These are phyloP conservation scores for Chrysolina oricalcia DNA, from an alignment of 2,888 invertebrate species.

Conservation along the genomic window DNA sequence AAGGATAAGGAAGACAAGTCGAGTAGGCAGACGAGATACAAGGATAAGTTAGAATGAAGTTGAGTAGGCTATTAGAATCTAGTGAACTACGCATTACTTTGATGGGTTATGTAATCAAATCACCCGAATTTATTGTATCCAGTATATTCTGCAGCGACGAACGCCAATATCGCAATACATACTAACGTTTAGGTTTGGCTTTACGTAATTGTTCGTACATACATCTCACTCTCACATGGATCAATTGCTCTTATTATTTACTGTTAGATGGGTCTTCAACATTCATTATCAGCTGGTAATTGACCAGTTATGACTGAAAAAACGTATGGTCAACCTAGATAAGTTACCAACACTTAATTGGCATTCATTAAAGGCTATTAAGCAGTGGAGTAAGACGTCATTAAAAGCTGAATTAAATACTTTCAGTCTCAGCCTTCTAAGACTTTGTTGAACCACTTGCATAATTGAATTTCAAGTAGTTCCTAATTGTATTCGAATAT, in stretches of 20 bases:
- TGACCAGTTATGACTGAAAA: not conserved
- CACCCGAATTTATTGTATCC: no score
- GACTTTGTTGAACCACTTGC: constrained; percentile 17
- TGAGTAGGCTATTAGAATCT: no score
- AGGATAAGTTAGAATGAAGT: no score
- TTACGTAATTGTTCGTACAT: not conserved
- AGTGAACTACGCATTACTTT: no score
- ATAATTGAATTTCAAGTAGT: not conserved
- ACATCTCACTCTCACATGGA: not conserved
- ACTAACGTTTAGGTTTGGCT: no score
- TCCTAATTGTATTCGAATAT: not conserved
- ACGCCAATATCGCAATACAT: no score
- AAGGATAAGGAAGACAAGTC: no score
- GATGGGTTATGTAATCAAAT: no score
- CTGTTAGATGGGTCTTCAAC: not conserved
- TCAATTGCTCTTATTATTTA: not conserved
- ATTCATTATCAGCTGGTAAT: not conserved
- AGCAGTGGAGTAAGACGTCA: constrained; percentile 20
- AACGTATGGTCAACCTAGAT: constrained; percentile 10
- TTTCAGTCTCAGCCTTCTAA: constrained; percentile 1
- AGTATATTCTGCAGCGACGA: no score
- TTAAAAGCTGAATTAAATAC: constrained; percentile 14
- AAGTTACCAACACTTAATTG: constrained; percentile 15
- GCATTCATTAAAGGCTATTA: constrained; percentile 11
- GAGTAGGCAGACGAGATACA: no score